Conservation (phyloP, 2,888 invertebrate species). For the Eudemis profundana region DNA sequence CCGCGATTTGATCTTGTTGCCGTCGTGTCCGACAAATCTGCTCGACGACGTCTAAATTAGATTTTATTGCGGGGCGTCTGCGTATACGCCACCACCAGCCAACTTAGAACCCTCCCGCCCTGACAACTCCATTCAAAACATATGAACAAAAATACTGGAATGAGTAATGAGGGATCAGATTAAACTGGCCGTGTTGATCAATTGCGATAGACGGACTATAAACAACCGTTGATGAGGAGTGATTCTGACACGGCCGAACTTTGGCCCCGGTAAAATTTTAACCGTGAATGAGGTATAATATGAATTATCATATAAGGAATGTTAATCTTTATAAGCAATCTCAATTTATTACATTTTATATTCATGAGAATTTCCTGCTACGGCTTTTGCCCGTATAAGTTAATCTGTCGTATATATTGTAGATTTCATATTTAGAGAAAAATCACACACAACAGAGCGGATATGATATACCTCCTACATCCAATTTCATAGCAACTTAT, state of each 20-base stretch:
- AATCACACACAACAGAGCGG: too few species aligned
- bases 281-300: conserved; percentile 21
- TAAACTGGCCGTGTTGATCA: conserved; percentile 64
- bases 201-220: conserved; percentile 73
- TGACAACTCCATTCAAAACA: conserved; percentile 37
- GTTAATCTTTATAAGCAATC: neutral
- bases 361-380: neutral
- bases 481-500: too few species aligned
- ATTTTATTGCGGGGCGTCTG: conserved; percentile 83
- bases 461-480: too few species aligned
- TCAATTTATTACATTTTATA: neutral
- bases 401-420: too few species aligned
- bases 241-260: conserved; percentile 71
- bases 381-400: neutral
- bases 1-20: conserved; percentile 50
- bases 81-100: conserved; percentile 64
- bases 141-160: conserved; percentile 44
- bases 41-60: conserved; percentile 82
- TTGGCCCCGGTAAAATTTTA: conserved; percentile 53
- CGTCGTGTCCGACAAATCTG: conserved; percentile 80
- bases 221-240: conserved; percentile 70
- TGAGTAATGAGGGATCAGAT: conserved; percentile 52
- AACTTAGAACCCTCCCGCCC: conserved; percentile 55
- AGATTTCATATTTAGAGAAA: neutral
- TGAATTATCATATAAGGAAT: neutral